Evolutionary conservation across 2,797 vertebrate genomes (phyloP).

Genomic region (Dermochelys coriacea): DNA sequence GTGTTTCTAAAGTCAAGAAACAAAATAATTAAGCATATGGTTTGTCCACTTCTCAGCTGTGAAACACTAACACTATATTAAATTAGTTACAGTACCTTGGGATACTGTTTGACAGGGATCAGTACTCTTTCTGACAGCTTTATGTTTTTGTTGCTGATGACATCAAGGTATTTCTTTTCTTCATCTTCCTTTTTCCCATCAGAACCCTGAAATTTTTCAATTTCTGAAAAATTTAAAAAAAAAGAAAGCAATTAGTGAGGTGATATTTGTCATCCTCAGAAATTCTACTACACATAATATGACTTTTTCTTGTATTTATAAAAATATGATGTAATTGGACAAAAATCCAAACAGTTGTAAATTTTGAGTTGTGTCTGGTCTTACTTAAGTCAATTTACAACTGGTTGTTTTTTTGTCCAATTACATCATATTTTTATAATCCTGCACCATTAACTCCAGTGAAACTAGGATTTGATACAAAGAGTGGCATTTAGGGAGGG

Average conservation of each 20-base stretch:
- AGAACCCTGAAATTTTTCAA: slow-evolving; percentile 95
- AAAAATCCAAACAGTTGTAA: neutral
- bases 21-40: neutral
- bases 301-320: neutral
- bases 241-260: slow-evolving; percentile 27
- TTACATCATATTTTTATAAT: too few species aligned
- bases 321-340: neutral
- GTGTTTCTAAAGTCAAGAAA: neutral
- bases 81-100: slow-evolving; percentile 90
- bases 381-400: neutral
- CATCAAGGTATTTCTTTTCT: slow-evolving; percentile 97
- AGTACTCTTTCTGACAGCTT: slow-evolving; percentile 97
- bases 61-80: neutral
- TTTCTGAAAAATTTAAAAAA: slow-evolving; percentile 86
- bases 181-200: slow-evolving; percentile 94
- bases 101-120: slow-evolving; percentile 98
- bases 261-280: neutral
- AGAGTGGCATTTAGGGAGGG: neutral
- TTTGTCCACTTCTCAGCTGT: neutral
- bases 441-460: neutral
- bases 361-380: neutral
- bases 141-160: slow-evolving; percentile 99
- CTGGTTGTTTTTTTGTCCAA: too few species aligned
- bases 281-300: neutral
- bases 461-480: neutral